Evolutionary conservation across 2,797 vertebrate species (phyloP), one percentile per base, ranked within the genome.

Genomic region (Chelidonichthys spinosus): DNA sequence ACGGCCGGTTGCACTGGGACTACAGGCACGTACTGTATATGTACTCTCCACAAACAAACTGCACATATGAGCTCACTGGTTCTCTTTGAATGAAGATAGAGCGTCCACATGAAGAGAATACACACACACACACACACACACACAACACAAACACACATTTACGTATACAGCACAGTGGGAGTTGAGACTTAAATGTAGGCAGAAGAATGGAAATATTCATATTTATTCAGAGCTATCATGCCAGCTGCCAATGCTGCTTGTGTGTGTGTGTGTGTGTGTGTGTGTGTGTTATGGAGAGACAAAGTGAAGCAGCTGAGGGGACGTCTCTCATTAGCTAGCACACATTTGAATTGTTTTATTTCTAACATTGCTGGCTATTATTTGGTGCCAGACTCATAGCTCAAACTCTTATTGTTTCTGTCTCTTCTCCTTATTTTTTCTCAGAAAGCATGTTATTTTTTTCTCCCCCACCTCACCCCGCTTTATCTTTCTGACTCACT

Each of bases 1-100:
- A 77, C 64, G 72, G 74, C n/a, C 67, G 25, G 78, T 74, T 85
- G 78, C 71, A 74, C 54, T 72, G 77, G 72, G 54, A 76, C 60
- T 75, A 58, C 55, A 83, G 10, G 49, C 71, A 55, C 18, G 40
- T 54, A 58, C 25, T 33, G 9, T 18, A 39, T 60, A 69, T 13
- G 7, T 18, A 53, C 32, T 68, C 6, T n/a, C 39, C 25, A 61
- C 33, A 64, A 18, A 60, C 43, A 49, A 4, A 35, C 36, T n/a
- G 50, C 14, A 42, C 14, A 9, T 18, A 14, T 49, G 17, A 39
- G 7, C 42, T 62, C 39, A 14, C 5, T 56, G 49, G 39, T 39
- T 49, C 13, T 15, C 46, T 59, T 66, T 63, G 53, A 44, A 42
- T 25, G 11, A 50, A n/a, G 4, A 49, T 63, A 72, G 17, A 25